phyloP scores from a whole-genome alignment of 2,113 vertebrate species.

The Pedionomus torquatus region DNA sequence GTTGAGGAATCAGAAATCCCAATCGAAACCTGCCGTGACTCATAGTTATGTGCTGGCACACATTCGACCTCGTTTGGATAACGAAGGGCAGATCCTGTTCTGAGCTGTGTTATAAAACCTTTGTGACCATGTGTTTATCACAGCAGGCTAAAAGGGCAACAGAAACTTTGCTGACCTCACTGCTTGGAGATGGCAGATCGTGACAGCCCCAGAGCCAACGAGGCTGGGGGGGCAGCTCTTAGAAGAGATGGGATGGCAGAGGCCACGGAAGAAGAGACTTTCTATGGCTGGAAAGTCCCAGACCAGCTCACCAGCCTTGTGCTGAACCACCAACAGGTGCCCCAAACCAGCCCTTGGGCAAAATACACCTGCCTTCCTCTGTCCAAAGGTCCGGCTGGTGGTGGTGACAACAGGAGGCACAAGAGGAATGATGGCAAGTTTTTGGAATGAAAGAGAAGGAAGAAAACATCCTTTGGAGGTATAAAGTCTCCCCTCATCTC shows the following conservation, averaged over 20 bases:
- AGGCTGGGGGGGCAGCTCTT: not conserved
- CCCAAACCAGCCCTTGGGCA: not conserved
- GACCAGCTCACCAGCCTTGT: not conserved
- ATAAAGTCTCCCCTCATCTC: not conserved
- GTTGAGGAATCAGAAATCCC: slow-evolving; percentile 25
- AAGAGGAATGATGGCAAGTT: fast-evolving
- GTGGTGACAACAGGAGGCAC: not conserved
- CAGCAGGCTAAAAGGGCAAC: not conserved
- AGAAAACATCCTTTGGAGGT: not conserved
- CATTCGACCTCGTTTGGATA: not conserved
- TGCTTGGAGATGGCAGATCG: not conserved
- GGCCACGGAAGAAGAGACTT: too few relatives aligned
- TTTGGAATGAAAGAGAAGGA: fast-evolving
- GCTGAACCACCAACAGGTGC: not conserved
- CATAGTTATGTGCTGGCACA: not conserved
- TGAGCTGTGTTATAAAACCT: not conserved
- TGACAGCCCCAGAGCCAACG: not conserved
- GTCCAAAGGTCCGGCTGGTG: fast-evolving
- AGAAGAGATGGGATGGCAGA: not conserved
- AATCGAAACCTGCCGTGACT: slow-evolving; percentile 12
- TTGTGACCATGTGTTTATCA: not conserved
- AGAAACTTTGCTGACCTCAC: not conserved
- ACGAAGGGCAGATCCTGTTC: not conserved
- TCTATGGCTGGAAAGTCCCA: not conserved
- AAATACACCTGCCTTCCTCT: not conserved